These are phyloP conservation scores for Synanthedon vespiformis DNA, from an alignment of 2,888 invertebrate species.

Conservation along the genomic window DNA sequence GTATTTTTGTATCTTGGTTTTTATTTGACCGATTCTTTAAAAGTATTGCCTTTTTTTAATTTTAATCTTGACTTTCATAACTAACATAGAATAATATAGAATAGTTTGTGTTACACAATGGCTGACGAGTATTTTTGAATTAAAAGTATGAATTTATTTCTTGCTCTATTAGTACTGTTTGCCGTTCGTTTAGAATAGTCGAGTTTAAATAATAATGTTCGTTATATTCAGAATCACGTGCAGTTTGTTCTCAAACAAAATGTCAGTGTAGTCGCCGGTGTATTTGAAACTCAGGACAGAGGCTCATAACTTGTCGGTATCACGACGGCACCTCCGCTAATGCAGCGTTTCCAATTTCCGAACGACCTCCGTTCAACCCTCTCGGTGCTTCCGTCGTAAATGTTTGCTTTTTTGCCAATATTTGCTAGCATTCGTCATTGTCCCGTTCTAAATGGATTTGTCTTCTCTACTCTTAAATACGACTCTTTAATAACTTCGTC, in stretches of 20 bases:
- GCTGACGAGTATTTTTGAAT: too few species aligned
- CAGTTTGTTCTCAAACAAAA: background rate
- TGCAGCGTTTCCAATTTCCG: slow-evolving; percentile 63
- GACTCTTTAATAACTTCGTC: too few species aligned
- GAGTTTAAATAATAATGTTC: background rate
- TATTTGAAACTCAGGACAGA: slow-evolving; percentile 15
- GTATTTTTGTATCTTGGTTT: too few species aligned
- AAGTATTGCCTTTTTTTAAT: too few species aligned
- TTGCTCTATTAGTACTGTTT: too few species aligned
- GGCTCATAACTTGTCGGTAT: slow-evolving; percentile 51
- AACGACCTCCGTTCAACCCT: slow-evolving; percentile 23
- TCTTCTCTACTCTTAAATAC: slow-evolving; percentile 9
- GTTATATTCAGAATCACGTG: background rate
- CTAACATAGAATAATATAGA: too few species aligned
- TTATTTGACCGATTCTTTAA: too few species aligned
- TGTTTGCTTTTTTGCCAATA: slow-evolving; percentile 37
- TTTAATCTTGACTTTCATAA: too few species aligned
- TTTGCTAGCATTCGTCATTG: slow-evolving; percentile 48
- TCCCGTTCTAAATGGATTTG: slow-evolving; percentile 50
- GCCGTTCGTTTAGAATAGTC: too few species aligned
- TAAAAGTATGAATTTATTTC: too few species aligned
- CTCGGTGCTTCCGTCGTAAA: slow-evolving; percentile 21
- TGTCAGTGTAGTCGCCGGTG: slow-evolving; percentile 1
- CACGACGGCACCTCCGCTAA: slow-evolving; percentile 43
- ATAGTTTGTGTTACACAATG: too few species aligned